Evolutionary conservation across 92 coral and sea anemone species (phyloP), one percentile per base, ranked within the genome.

Genomic region (Parazoanthus darwini): DNA sequence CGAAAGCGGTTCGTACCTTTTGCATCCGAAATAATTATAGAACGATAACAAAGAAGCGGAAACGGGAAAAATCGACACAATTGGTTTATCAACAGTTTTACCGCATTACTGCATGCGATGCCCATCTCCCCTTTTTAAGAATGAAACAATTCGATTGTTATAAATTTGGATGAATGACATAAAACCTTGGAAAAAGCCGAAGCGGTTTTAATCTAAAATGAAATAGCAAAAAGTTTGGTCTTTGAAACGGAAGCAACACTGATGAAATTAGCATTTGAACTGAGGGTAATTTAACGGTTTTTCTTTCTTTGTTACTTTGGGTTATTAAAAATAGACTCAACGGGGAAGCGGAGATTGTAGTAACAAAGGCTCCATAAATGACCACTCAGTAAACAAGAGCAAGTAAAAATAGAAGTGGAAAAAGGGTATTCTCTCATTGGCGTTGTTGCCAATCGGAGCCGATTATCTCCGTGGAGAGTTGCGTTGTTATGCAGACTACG

Each of bases 231-330:
- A 72, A 29, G 11, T 3, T 72, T 72, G 42, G n/a, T 22, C 25
- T 72, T 72, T 25, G 18, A 14, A 72, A 6, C 77, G 77, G 77
- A 72, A 72, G 39, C 77, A 72, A 72, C 42, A 29, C 16, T 1
- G 16, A 29, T 29, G 20, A 72, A 70, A 72, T 72, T 72, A 72
- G 77, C 77, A 72, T 72, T 72, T 72, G 77, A 15, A 72, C 8
- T 72, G 77, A 72, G 77, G 10, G 77, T 11, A 29, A 72, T 72
- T 72, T 72, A 72, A 72, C 2, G 77, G 42, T 72, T 72, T 54
- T 54, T 29, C 77, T 72, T 72, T 29, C 77, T 72, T 72, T 72
- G 77, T 72, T 72, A 72, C 15, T 72, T 72, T 72, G 77, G 29
- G 74, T 23, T 29, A 39, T 39, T 4, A 39, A 72, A 72, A 72